These are phyloP conservation scores for Gymnoscopelus microlampas DNA, from an alignment of 2,797 vertebrate genomes.

Conservation along the genomic window DNA sequence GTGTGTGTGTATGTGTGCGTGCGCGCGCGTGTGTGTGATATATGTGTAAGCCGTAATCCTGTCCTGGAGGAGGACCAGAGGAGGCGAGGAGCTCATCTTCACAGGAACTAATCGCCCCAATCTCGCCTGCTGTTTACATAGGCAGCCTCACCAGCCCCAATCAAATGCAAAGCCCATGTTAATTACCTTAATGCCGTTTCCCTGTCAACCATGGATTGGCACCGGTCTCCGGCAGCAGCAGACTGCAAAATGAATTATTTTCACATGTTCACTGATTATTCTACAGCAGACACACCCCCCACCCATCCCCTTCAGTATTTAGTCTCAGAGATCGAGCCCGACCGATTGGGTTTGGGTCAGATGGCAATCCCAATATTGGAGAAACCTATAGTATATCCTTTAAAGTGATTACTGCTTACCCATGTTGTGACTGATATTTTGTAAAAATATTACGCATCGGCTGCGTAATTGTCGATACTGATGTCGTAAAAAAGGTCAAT, in stretches of 20 bases:
- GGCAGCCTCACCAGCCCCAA: conserved; percentile 63
- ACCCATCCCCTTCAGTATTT: conserved; percentile 30
- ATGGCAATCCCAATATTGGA: too few relatives aligned
- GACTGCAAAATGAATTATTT: conserved; percentile 48
- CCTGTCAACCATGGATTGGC: conserved; percentile 67
- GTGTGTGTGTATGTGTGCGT: too few relatives aligned
- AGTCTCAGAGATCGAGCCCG: background rate
- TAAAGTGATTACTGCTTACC: too few relatives aligned
- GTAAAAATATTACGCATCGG: too few relatives aligned
- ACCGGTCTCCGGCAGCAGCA: conserved; percentile 24
- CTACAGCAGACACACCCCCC: conserved; percentile 18
- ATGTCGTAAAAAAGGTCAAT: too few relatives aligned
- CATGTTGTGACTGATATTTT: too few relatives aligned
- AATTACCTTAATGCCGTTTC: conserved; percentile 77
- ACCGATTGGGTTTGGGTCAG: too few relatives aligned
- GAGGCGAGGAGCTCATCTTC: conserved; percentile 67
- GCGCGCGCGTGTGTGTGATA: conserved; percentile 1
- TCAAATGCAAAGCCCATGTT: conserved; percentile 76
- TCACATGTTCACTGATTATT: conserved; percentile 39
- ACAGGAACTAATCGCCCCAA: conserved; percentile 71
- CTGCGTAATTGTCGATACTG: too few relatives aligned
- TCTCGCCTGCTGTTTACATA: conserved; percentile 69
- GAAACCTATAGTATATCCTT: too few relatives aligned
- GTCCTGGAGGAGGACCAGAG: conserved; percentile 66
- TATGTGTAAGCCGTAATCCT: conserved; percentile 65